Base-by-base conservation (phyloP, 2,888 invertebrate genomes). In the Melitaea athalia region DNA sequence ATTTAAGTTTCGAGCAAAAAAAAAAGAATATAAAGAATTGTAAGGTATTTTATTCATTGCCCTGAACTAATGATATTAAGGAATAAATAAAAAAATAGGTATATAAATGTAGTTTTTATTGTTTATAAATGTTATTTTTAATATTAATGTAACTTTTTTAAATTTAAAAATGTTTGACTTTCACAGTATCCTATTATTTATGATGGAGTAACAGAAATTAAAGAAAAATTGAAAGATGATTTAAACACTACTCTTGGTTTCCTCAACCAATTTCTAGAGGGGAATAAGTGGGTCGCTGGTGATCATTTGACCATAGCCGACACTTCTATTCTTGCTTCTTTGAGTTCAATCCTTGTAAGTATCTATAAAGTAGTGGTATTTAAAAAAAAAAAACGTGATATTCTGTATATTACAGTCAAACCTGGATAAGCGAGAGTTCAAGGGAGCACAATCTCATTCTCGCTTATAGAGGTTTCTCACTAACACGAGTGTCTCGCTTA, bases 281-380 rank as follows among this genome's bases (percentile, higher is more conserved):
- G 88, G 17, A 92, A 90, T 59, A 90, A 94, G 73, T 95, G 94
- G 93, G 94, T 94, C 43, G 93, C 94, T 33, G 95, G 95, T 7
- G 90, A 94, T 57, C 84, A 92, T 60, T 82, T 94, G 47, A 95
- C 95, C 14, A 93, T 95, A 70, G 95, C 95, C 47, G 95, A 96
- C 79, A 93, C 94, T 74, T 91, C 93, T 7, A 90, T 94, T 66
- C 92, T 93, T 68, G 93, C 95, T 15, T 93, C 94, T 6, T 59
- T 94, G 31, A 90, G 94, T 6, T 93, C 89, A 75, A 92, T 94
- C 77, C 82, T 93, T 77, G 95, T 95, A 87, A 88, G 91, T 47
- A n/a, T 14, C 7, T 45, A 14, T 17, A 38, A 17, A 12, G n/a
- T 55, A 15, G 31, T 45, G 3, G 47, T n/a, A n/a, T 49, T 49